A percentile compares a stretch with the other conserved stretches of the same genome.
Conservation (phyloP, 2,113 vertebrate genomes). For the Megalops atlanticus region DNA sequence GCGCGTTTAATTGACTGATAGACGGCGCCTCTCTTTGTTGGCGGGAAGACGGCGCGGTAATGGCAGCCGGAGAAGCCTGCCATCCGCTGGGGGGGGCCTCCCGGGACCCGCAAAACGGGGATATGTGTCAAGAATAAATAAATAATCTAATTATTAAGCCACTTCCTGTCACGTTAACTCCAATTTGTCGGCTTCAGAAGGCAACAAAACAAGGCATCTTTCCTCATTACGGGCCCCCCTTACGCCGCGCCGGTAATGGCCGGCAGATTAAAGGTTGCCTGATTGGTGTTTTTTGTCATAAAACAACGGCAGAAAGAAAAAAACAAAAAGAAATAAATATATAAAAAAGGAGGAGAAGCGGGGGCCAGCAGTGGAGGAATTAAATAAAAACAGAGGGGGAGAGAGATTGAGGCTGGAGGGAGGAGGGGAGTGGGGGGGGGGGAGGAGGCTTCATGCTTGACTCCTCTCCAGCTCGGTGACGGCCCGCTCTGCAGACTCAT, state of each 20-base stretch:
- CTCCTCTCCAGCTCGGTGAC: slow-evolving; percentile 92
- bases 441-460: slow-evolving; percentile 50
- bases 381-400: slow-evolving; percentile 60
- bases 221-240: slow-evolving; percentile 85
- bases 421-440: slow-evolving; percentile 88
- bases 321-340: slow-evolving; percentile 72
- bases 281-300: slow-evolving; percentile 84
- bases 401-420: slow-evolving; percentile 80
- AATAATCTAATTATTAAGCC: slow-evolving; percentile 94
- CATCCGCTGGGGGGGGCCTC: slow-evolving; percentile 81
- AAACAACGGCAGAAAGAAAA: too few species aligned
- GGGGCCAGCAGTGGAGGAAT: slow-evolving; percentile 60
- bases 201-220: slow-evolving; percentile 93
- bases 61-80: slow-evolving; percentile 87
- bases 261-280: slow-evolving; percentile 88
- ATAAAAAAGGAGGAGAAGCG: slow-evolving; percentile 55
- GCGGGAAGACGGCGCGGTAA: slow-evolving; percentile 84
- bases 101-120: slow-evolving; percentile 85
- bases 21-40: slow-evolving; percentile 88
- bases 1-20: slow-evolving; percentile 91
- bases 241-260: slow-evolving; percentile 78
- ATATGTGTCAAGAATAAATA: slow-evolving; percentile 95
- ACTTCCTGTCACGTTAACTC: slow-evolving; percentile 92
- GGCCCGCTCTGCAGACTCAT: slow-evolving; percentile 96
- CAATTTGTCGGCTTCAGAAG: slow-evolving; percentile 93